Base-by-base conservation (phyloP, 1,140 invertebrate genomes). In the Lordiphosa collinella region DNA sequence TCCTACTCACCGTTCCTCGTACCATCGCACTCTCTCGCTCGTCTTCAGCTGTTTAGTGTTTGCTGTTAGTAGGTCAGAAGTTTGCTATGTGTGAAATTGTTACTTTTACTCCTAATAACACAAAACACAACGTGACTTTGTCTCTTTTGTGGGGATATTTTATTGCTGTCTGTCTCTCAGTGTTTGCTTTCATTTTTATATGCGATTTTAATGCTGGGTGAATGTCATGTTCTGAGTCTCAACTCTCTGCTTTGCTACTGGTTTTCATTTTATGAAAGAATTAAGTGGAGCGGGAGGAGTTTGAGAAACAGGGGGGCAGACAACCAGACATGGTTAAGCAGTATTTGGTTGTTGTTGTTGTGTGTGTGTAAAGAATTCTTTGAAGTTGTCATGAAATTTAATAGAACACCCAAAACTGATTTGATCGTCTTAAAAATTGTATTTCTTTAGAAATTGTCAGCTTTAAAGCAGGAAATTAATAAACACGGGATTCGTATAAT, bases 191-290 rank as follows among this genome's bases (percentile, higher is more conserved):
- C 75, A 79, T 78, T 79, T 78, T 79, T 79, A 73, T 72, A 65
- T 62, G 69, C 75, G 70, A 74, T 79, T 79, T 79, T 79, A 79
- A 74, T 65, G 75, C 52, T 68, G 75, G 74, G 75, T 79, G 75
- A 79, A 79, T 79, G 75, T 79, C 75, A 75, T 65, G 74, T 80
- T 74, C 69, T 80, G 35, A 50, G 67, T 35, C 73, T 40, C 50
- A 4, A 22, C 14, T 37, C 34, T 41, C 46, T 38, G 43, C 37
- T 35, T 4, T 25, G 75, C 74, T 58, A 79, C 74, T 79, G 74
- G 69, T 79, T 80, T 80, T 74, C 75, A 64, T 74, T 74, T 74
- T 74, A 74, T 62, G 67, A 64, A 43, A 54, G 49, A 54, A 57
- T 66, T 57, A 76, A 55, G 54, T 60, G 62, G 13, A 13, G 25